Conservation (phyloP, 2,888 invertebrate species). For the Lithophane ornitopus region DNA sequence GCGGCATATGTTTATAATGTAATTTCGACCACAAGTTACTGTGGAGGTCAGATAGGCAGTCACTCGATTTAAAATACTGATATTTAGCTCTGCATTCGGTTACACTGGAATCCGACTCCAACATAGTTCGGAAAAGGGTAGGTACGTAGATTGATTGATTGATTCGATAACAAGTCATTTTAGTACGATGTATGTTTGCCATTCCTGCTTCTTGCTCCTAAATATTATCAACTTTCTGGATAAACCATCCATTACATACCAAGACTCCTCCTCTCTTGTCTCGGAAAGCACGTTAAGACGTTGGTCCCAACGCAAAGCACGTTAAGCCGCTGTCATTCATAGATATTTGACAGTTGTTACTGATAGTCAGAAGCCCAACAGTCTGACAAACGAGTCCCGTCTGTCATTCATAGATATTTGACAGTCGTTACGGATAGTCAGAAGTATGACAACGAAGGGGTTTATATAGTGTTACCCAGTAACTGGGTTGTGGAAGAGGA, state of each 20-base stretch:
- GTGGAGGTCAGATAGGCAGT: too few relatives aligned
- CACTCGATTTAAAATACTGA: too few relatives aligned
- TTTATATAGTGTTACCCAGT: neutral
- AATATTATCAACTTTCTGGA: neutral
- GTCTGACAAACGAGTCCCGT: too few relatives aligned
- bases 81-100: too few relatives aligned
- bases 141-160: too few relatives aligned
- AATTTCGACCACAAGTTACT: neutral
- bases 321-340: neutral
- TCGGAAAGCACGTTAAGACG: neutral
- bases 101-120: too few relatives aligned
- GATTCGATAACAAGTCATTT: neutral
- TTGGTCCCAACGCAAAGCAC: neutral
- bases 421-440: too few relatives aligned
- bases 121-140: too few relatives aligned
- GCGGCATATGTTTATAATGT: neutral
- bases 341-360: too few relatives aligned
- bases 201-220: neutral
- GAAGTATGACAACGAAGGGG: neutral
- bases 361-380: too few relatives aligned
- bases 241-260: neutral
- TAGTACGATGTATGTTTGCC: neutral
- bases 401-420: too few relatives aligned
- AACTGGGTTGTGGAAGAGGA: neutral
- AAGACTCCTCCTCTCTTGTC: neutral